Evolutionary conservation across 2,113 vertebrate species (phyloP).

Genomic region (Poeciliopsis occidentalis): DNA sequence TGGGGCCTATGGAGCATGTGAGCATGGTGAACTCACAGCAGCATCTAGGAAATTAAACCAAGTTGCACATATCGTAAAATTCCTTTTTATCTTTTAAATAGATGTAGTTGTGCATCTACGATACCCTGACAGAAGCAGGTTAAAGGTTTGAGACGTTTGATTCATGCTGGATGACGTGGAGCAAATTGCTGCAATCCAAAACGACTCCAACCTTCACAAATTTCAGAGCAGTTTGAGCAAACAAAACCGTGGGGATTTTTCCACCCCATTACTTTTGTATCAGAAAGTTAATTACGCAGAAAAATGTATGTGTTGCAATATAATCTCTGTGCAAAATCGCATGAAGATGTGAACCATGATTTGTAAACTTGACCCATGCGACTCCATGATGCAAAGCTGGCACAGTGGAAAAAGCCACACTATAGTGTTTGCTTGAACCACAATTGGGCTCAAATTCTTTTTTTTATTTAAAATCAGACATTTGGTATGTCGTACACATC

Average conservation of each 20-base stretch:
- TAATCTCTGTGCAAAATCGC: neutral
- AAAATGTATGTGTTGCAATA: neutral
- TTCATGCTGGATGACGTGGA: neutral
- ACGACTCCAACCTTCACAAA: neutral
- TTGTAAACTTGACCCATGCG: neutral
- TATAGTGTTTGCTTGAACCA: neutral
- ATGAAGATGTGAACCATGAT: neutral
- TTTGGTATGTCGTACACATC: too few relatives aligned
- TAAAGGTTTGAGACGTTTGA: neutral
- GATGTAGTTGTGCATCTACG: neutral
- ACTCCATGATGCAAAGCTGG: neutral
- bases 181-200: neutral
- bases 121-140: neutral
- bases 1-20: neutral
- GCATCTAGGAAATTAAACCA: neutral
- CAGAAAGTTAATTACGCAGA: neutral
- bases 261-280: neutral
- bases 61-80: slow-evolving; percentile 1
- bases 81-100: neutral
- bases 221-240: neutral
- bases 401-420: neutral
- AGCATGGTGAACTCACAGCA: neutral
- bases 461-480: neutral
- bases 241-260: neutral
- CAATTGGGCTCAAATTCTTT: neutral